Conservation (phyloP, 2,113 vertebrate genomes). For the Peromyscus maniculatus region DNA sequence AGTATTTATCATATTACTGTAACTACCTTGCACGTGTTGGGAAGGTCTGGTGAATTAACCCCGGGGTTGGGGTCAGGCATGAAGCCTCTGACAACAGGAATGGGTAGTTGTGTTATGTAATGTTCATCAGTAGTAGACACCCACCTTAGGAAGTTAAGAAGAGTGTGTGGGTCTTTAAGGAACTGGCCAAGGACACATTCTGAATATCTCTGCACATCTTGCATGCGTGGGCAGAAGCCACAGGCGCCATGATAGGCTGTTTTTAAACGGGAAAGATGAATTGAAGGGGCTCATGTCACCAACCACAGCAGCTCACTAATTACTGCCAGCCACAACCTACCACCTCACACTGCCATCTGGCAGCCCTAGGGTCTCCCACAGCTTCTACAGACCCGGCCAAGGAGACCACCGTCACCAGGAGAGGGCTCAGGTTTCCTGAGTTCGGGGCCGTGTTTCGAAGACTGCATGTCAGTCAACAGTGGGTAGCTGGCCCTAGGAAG, state of each 20-base stretch:
- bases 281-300: not conserved
- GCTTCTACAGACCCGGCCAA: not conserved
- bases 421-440: not conserved
- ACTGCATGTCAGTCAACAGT: not conserved
- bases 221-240: slow-evolving; percentile 3
- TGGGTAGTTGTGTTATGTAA: rapidly evolving
- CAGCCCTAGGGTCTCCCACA: not conserved
- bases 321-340: not conserved
- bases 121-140: not conserved
- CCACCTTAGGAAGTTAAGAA: not conserved
- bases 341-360: not conserved
- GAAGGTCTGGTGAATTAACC: not conserved
- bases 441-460: not conserved
- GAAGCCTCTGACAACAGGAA: rapidly evolving
- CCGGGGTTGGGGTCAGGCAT: rapidly evolving
- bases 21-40: not conserved
- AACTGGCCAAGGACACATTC: not conserved
- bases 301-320: not conserved
- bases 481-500: not conserved
- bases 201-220: not conserved
- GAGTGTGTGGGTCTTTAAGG: not conserved
- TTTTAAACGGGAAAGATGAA: not conserved
- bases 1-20: not conserved
- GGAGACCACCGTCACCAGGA: not conserved
- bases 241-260: not conserved